phyloP scores from a whole-genome alignment of 2,797 vertebrate genomes.

The Gadopsis bispinosus region DNA sequence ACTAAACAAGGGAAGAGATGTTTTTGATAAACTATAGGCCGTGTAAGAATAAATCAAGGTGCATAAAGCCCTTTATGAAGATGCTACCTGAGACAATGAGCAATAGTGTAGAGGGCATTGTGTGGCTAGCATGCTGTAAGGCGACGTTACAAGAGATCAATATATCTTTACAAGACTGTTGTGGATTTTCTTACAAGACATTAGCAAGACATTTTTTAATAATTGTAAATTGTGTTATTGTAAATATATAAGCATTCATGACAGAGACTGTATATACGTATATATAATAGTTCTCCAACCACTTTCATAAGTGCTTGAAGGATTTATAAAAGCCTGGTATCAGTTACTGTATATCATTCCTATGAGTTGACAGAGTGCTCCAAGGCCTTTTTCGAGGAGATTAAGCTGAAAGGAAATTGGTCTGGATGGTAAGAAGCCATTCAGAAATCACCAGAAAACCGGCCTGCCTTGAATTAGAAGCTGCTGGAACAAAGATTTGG shows the following conservation, averaged over 20 bases:
- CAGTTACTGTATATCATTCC: background rate
- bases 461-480: slow-evolving; percentile 54
- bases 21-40: slow-evolving; percentile 1
- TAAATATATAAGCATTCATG: background rate
- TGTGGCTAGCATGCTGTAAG: background rate
- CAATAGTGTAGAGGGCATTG: background rate
- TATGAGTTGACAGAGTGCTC: background rate
- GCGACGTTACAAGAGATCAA: background rate
- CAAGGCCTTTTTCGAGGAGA: background rate
- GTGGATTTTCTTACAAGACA: too few relatives aligned
- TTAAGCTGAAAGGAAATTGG: slow-evolving; percentile 24
- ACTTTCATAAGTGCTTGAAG: background rate
- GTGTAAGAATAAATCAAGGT: slow-evolving; percentile 11
- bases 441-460: slow-evolving; percentile 7
- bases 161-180: background rate
- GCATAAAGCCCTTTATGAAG: background rate
- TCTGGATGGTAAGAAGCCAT: slow-evolving; percentile 3
- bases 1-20: slow-evolving; percentile 34
- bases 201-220: too few relatives aligned
- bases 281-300: background rate
- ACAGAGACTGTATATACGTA: background rate
- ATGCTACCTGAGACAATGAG: slow-evolving; percentile 16
- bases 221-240: background rate
- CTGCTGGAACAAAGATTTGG: slow-evolving; percentile 45
- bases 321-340: background rate